Evolutionary conservation across 2,888 invertebrate genomes (phyloP), one percentile per base, ranked within the genome.

Genomic region (Ryuthela nishihirai): DNA sequence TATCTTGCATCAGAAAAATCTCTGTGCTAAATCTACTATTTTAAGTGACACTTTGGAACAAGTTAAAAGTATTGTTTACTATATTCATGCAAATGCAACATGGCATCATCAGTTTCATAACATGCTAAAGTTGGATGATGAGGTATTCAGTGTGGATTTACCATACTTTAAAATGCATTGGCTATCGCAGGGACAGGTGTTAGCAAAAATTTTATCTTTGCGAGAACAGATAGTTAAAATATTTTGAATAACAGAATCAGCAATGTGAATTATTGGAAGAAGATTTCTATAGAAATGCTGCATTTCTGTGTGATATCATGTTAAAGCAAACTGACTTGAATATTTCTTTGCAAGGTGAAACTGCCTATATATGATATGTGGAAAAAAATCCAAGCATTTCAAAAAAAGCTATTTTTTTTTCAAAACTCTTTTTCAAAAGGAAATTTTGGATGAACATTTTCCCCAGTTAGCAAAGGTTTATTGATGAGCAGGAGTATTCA

Each of bases 281-380:
- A 21, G 41, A 41, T 41, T 41, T 21, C 15, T 2, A 21, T 15
- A 41, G 18, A 41, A 41, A 41, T 23, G 6, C 24, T 41, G 20
- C 41, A 41, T 41, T 41, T 41, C 29, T 41, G 41, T 41, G 41
- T 41, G 24, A 41, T 41, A 41, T 41, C 7, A 23, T 41, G 2
- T 18, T 12, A 41, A 41, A 23, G 17, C 3, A n/a, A n/a, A n/a
- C n/a, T n/a, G n/a, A n/a, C n/a, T 17, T 38, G 38, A 38, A 38
- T 38, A 38, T 17, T 41, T 41, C 17, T 23, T 41, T 41, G 9
- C 21, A 21, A 10, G 12, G 41, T 18, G 10, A 41, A 41, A 41
- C 20, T 21, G 10, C 7, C n/a, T 41, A 7, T 41, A 41, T n/a
- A n/a, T n/a, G n/a, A n/a, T 41, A 41, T 41, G 9, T 1, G 9